Evolutionary conservation across 2,888 invertebrate species (phyloP), one percentile per base, ranked within the genome.

Genomic region (Bembecia ichneumoniformis): DNA sequence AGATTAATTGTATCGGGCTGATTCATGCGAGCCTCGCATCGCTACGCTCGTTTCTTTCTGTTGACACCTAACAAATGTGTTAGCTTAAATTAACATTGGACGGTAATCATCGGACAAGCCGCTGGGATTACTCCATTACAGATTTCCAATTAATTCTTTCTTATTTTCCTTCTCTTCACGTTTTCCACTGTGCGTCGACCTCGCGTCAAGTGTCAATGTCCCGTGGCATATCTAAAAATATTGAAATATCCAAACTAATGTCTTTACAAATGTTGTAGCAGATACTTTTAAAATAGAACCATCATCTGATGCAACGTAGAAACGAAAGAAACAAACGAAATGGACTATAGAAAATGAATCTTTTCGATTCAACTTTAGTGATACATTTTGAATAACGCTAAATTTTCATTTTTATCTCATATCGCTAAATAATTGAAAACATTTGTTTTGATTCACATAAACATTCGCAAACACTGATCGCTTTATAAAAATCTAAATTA

Each of bases 1-100:
- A 86, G 86, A 87, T 83, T 86, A 81, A 87, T 86, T 81, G 82
- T 82, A 84, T 76, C 79, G 72, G 68, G 80, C 74, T 87, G 87
- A 86, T 82, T 87, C 86, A 87, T 73, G 67, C 76, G 66, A 63
- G 66, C 65, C 74, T 71, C 71, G 66, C 68, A 69, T 73, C 68
- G 68, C 64, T 72, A 70, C 66, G 70, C 48, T 43, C 43, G 47
- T 55, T 49, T 52, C 54, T 49, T 69, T 68, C 71, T 79, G 77
- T 77, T 81, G 82, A 82, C 83, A 81, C 69, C 66, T 66, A 70
- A 82, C 76, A 75, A 79, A 82, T 80, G 77, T 66, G 68, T 65
- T 66, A 65, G 71, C 77, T 79, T 68, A 65, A 78, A 77, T 75
- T 79, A 77, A 78, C 72, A 67, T 65, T 66, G 60, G 64, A 63